phyloP scores from a whole-genome alignment of 1,140 invertebrate genomes.

The Microplitis demolitor region DNA sequence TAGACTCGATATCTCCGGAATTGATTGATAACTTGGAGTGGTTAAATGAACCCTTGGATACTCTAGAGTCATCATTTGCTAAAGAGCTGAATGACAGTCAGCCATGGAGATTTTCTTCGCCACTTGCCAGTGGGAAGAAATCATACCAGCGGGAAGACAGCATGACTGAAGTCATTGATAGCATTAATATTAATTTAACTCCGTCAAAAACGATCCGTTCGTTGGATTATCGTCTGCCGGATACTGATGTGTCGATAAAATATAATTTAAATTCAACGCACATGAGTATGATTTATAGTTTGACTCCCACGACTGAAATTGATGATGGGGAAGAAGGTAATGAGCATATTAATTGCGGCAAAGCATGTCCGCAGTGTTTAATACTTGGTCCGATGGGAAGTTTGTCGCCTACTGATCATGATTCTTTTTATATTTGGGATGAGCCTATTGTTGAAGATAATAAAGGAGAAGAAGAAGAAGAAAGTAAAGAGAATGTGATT shows the following conservation, averaged over 20 bases:
- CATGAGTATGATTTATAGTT: constrained; percentile 52
- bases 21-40: not conserved
- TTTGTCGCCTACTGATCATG: not conserved
- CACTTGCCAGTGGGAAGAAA: not conserved
- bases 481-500: not conserved
- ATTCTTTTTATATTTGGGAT: constrained; percentile 27
- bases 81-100: constrained; percentile 4
- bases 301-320: constrained; percentile 43
- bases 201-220: constrained; percentile 34
- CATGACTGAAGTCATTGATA: constrained; percentile 45
- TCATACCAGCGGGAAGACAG: constrained; percentile 39
- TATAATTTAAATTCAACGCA: constrained; percentile 48
- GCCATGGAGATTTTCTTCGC: constrained; percentile 18
- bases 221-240: constrained; percentile 30
- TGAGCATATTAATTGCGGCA: constrained; percentile 17
- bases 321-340: constrained; percentile 22
- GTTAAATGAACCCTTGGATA: not conserved
- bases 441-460: constrained; percentile 11
- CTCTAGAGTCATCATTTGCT: not conserved
- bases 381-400: not conserved
- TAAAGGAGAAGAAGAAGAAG: too few relatives aligned
- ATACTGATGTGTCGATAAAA: constrained; percentile 41
- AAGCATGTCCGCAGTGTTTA: not conserved
- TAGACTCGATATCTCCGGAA: not conserved
- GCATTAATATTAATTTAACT: constrained; percentile 42